phyloP scores from a whole-genome alignment of 2,888 invertebrate species.

The Ceriagrion tenellum region DNA sequence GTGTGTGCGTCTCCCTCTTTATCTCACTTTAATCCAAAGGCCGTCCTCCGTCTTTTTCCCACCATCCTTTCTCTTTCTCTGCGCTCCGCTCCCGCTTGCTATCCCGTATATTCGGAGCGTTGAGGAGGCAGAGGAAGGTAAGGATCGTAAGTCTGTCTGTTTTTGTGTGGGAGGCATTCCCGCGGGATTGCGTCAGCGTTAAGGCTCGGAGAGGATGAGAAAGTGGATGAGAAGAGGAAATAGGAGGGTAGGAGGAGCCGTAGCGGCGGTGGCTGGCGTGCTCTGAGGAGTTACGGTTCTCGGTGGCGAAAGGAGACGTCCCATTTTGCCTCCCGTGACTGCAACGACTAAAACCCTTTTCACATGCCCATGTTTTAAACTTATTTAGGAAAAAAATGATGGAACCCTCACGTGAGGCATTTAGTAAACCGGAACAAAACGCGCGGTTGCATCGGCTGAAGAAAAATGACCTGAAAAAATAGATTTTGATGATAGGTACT shows the following conservation, averaged over 20 bases:
- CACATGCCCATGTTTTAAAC: too few species aligned
- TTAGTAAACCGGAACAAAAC: too few species aligned
- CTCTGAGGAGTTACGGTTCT: neutral
- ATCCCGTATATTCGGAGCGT: neutral
- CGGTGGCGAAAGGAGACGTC: too few species aligned
- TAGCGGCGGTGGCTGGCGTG: neutral
- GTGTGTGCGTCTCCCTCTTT: neutral
- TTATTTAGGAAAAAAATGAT: too few species aligned
- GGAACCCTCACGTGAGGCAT: too few species aligned
- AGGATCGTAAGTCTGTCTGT: neutral
- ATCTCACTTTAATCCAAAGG: neutral
- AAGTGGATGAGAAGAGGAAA: neutral
- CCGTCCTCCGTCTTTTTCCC: neutral
- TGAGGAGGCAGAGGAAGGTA: neutral
- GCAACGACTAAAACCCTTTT: too few species aligned
- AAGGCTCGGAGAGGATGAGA: neutral
- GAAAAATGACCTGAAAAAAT: too few species aligned
- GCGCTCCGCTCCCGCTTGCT: neutral
- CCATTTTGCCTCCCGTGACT: too few species aligned
- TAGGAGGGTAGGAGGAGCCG: neutral
- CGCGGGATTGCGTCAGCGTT: neutral
- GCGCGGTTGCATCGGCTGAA: too few species aligned
- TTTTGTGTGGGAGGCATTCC: neutral
- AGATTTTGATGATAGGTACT: too few species aligned
- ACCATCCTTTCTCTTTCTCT: neutral